A percentile compares a stretch with the other conserved stretches of the same genome.
These are phyloP conservation scores for Leptinotarsa undecemlineata DNA, from an alignment of 1,140 invertebrate genomes.

Conservation along the genomic window DNA sequence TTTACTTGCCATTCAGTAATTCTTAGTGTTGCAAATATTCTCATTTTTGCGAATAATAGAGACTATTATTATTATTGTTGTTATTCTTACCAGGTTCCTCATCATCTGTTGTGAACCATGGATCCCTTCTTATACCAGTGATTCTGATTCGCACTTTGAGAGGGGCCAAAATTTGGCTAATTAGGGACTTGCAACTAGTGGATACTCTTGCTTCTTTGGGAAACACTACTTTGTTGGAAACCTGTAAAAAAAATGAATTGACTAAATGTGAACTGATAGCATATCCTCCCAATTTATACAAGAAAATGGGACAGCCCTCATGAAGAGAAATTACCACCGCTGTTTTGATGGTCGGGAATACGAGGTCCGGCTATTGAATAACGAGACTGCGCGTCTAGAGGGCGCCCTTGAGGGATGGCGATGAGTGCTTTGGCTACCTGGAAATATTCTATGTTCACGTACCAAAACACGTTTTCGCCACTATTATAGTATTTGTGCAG, in stretches of 20 bases:
- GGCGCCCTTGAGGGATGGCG: too few relatives aligned
- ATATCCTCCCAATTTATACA: too few relatives aligned
- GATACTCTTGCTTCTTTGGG: conserved; percentile 69
- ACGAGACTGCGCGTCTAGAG: too few relatives aligned
- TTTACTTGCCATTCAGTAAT: neutral
- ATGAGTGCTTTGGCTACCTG: too few relatives aligned
- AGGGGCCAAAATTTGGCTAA: conserved; percentile 70
- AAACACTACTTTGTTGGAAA: conserved; percentile 72
- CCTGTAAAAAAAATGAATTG: conserved; percentile 56
- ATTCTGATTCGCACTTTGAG: conserved; percentile 65
- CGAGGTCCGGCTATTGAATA: too few relatives aligned
- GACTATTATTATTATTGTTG: neutral
- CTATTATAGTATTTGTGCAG: too few relatives aligned
- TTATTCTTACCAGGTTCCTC: conserved; percentile 42
- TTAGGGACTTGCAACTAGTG: conserved; percentile 66
- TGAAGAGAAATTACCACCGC: too few relatives aligned
- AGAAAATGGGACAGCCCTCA: too few relatives aligned
- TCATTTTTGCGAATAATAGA: conserved; percentile 21
- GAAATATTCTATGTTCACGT: too few relatives aligned
- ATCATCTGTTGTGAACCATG: conserved; percentile 59
- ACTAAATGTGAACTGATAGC: too few relatives aligned
- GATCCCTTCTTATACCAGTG: conserved; percentile 65
- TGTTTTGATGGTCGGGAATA: too few relatives aligned
- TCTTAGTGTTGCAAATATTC: neutral
- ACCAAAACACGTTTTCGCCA: too few relatives aligned